These are phyloP conservation scores for Thumatha senex DNA, from an alignment of 2,888 invertebrate genomes.

Conservation along the genomic window DNA sequence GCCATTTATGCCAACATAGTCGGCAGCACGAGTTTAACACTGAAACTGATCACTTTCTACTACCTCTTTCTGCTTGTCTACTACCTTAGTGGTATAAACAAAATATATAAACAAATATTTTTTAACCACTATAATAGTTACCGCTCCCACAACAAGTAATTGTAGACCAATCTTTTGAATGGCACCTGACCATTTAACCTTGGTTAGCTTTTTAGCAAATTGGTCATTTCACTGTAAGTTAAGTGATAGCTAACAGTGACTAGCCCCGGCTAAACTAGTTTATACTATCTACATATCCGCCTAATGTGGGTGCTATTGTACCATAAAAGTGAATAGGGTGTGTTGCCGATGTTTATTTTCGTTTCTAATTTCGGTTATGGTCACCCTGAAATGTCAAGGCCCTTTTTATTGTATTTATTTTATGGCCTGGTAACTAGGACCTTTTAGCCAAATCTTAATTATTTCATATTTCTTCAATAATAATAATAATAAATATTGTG, in stretches of 20 bases:
- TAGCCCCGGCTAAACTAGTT: constrained; percentile 33
- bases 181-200: constrained; percentile 42
- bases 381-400: too few relatives aligned
- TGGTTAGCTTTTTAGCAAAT: constrained; percentile 62
- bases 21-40: too few relatives aligned
- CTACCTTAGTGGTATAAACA: too few relatives aligned
- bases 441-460: too few relatives aligned
- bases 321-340: constrained; percentile 1
- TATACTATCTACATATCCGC: constrained; percentile 1
- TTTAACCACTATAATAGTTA: too few relatives aligned
- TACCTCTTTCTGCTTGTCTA: too few relatives aligned
- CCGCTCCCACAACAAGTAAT: not conserved
- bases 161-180: not conserved
- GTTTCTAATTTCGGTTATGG: not conserved
- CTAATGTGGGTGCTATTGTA: not conserved
- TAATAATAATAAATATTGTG: too few relatives aligned
- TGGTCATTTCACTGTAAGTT: constrained; percentile 51
- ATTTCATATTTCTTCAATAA: too few relatives aligned
- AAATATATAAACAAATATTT: too few relatives aligned
- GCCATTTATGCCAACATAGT: too few relatives aligned
- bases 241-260: constrained; percentile 40
- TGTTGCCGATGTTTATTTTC: not conserved
- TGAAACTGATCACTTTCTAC: too few relatives aligned
- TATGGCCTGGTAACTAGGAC: too few relatives aligned
- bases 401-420: not conserved